Evolutionary conservation across 1,140 invertebrate species (phyloP), one percentile per base, ranked within the genome.

Genomic region (Drosophila kepulauana): DNA sequence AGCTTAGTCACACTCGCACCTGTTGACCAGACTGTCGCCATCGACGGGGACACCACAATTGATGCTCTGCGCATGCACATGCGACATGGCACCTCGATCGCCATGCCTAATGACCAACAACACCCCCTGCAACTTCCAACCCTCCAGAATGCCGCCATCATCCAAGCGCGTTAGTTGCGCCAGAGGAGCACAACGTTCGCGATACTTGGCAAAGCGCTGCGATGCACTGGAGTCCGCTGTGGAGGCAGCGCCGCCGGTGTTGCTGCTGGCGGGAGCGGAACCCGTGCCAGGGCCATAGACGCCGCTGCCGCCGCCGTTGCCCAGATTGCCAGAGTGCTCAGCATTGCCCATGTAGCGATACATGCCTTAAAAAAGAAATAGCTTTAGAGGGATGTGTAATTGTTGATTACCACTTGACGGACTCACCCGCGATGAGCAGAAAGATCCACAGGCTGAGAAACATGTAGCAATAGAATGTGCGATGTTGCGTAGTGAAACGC

Each of bases 61-160:
- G 3, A 98, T 94, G 51, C 93, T 94, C 20, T 96, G 66, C 95
- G 46, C 97, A 95, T 75, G 96, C 96, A 72, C 95, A 91, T 97
- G 96, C 6, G 96, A 95, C 51, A 98, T 93, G 1, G 97, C 96
- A 4, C 97, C 97, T 48, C 98, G 93, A 92, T 98, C 97, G 1
- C 98, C 98, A 93, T 99, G 98, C 30, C 98, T 93, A 4, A 97
- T 95, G 6, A 98, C 93, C 33, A 98, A 93, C 35, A 98, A 92
- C 5, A 98, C 94, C 7, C 97, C 96, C 92, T 96, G 96, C 11
- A 99, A 86, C 35, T 95, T 93, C 94, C 96, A 96, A 76, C 95
- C 91, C 73, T 93, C 92, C 63, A 92, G 79, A 66, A 92, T 91
- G 49, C 92, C 93, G 95, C 96, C 96, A 95, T 97, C 96, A 68